These are phyloP conservation scores for Ceratitis capitata DNA, from an alignment of 1,140 invertebrate species.

Conservation along the genomic window DNA sequence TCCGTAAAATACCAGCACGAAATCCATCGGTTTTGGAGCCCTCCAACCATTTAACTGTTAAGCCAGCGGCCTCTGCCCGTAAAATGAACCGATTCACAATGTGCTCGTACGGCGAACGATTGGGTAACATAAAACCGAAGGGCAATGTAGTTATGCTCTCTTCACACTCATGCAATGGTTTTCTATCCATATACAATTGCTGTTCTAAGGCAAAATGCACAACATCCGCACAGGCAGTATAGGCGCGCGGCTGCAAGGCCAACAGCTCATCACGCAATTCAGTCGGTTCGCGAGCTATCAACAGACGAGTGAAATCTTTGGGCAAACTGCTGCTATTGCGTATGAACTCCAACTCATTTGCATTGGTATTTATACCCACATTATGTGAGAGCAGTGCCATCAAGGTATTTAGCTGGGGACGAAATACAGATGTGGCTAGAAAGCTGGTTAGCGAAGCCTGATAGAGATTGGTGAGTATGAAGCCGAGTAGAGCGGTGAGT, in stretches of 20 bases:
- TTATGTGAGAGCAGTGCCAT: background rate
- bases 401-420: conserved; percentile 2
- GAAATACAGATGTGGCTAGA: conserved; percentile 21
- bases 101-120: conserved; percentile 38
- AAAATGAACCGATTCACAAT: conserved; percentile 42
- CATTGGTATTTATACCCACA: conserved; percentile 12
- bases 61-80: background rate
- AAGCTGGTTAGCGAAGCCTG: conserved; percentile 42
- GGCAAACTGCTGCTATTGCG: conserved; percentile 35
- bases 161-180: background rate
- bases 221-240: conserved; percentile 18
- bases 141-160: conserved; percentile 44
- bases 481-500: conserved; percentile 9
- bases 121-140: conserved; percentile 40
- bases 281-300: background rate
- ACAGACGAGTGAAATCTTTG: background rate
- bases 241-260: background rate
- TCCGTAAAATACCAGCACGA: conserved; percentile 19
- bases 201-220: conserved; percentile 29
- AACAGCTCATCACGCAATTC: conserved; percentile 32
- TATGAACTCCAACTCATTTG: conserved; percentile 40
- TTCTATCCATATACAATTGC: background rate
- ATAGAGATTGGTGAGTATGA: conserved; percentile 44
- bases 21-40: conserved; percentile 13
- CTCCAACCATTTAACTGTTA: conserved; percentile 37